Percentiles rank a stretch among this genome's conserved stretches.
Conservation (phyloP, 2,113 vertebrate genomes). For the Uria aalge region DNA sequence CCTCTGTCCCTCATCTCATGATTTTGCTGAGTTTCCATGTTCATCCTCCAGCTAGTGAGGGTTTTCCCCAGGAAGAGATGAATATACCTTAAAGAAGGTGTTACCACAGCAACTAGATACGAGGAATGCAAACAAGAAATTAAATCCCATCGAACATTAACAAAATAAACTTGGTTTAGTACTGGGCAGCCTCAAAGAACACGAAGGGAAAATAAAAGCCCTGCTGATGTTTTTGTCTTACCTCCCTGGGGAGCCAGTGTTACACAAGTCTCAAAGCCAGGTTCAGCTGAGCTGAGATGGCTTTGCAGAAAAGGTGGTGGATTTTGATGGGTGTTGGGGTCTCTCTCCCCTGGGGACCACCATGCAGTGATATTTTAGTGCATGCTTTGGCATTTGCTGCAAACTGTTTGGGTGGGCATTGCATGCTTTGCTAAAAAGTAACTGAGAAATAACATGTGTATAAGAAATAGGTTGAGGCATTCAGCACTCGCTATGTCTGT, state of each 20-base stretch:
- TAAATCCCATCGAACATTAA: neutral
- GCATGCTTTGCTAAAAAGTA: neutral
- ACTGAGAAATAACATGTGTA: neutral
- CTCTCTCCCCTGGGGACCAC: neutral
- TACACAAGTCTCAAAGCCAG: neutral
- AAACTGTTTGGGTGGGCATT: neutral
- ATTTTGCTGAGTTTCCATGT: neutral
- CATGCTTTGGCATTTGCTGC: rapidly evolving
- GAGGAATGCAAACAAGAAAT: neutral
- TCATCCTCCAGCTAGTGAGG: neutral
- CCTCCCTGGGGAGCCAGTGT: neutral
- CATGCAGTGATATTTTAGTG: neutral
- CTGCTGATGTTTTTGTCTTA: neutral
- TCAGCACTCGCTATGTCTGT: neutral
- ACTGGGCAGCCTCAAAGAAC: neutral
- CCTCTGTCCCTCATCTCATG: neutral
- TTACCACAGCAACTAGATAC: neutral
- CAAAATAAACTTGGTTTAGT: neutral
- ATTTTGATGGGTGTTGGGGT: neutral
- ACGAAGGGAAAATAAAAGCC: neutral
- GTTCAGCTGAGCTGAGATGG: neutral
- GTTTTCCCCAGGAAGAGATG: neutral
- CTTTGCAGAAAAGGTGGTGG: neutral
- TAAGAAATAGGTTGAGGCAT: neutral
- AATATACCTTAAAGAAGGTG: neutral